Evolutionary conservation across 2,888 invertebrate species (phyloP).

Genomic region (Pyrrhosoma nymphula): DNA sequence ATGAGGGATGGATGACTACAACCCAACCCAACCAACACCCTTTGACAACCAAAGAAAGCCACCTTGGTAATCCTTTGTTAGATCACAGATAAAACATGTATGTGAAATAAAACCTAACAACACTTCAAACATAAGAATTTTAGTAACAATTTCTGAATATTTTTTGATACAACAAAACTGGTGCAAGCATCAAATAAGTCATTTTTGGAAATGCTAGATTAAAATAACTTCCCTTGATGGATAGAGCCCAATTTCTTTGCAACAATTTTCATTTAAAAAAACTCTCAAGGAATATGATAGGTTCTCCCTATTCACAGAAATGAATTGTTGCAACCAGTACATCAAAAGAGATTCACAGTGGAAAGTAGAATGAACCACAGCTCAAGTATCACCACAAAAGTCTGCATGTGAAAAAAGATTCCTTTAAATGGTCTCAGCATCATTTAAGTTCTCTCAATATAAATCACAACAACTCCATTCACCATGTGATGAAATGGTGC

Average conservation of each 20-base stretch:
- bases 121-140: slow-evolving; percentile 52
- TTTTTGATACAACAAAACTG: slow-evolving; percentile 41
- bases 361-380: slow-evolving; percentile 62
- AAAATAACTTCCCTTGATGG: slow-evolving; percentile 16
- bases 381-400: slow-evolving; percentile 65
- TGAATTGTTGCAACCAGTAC: slow-evolving; percentile 59
- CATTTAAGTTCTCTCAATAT: slow-evolving; percentile 57
- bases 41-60: slow-evolving; percentile 64
- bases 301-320: slow-evolving; percentile 56
- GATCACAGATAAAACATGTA: slow-evolving; percentile 63
- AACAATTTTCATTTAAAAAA: slow-evolving; percentile 41
- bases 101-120: slow-evolving; percentile 57
- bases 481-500: slow-evolving; percentile 50
- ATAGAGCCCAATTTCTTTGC: slow-evolving; percentile 49
- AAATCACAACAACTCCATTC: slow-evolving; percentile 63
- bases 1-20: slow-evolving; percentile 63
- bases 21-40: slow-evolving; percentile 55
- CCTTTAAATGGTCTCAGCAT: slow-evolving; percentile 55
- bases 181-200: slow-evolving; percentile 52
- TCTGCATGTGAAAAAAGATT: slow-evolving; percentile 59
- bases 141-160: slow-evolving; percentile 39
- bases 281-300: neutral
- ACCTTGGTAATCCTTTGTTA: slow-evolving; percentile 63
- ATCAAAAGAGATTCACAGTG: slow-evolving; percentile 63
- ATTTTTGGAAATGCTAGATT: slow-evolving; percentile 52